These are phyloP conservation scores for Scopus umbretta DNA, from an alignment of 2,113 vertebrate genomes.

Conservation along the genomic window DNA sequence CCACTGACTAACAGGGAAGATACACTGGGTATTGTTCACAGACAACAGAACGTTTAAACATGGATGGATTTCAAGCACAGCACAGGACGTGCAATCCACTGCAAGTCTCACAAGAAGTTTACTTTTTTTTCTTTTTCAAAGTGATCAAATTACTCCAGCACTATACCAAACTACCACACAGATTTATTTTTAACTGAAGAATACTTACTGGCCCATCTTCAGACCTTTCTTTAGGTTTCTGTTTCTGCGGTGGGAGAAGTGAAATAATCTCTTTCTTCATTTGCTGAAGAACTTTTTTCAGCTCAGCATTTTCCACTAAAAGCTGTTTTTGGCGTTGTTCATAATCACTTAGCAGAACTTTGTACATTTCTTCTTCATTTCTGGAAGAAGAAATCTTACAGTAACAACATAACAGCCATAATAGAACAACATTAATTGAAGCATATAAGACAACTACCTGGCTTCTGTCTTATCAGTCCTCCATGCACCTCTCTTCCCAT, in stretches of 20 bases:
- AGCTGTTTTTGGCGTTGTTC: slow-evolving; percentile 86
- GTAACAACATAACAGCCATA: not conserved
- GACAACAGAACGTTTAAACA: not conserved
- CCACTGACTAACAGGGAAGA: not conserved
- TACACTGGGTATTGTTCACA: not conserved
- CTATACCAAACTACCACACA: not conserved
- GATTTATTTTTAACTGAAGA: not conserved
- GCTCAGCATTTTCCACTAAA: slow-evolving; percentile 90
- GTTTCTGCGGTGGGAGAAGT: slow-evolving; percentile 84
- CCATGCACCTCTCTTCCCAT: slow-evolving; percentile 95
- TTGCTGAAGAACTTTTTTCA: slow-evolving; percentile 95
- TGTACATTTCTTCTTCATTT: slow-evolving; percentile 95
- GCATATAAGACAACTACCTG: slow-evolving; percentile 56
- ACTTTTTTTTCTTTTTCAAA: not conserved
- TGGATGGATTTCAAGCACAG: not conserved
- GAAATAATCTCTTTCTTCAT: slow-evolving; percentile 97
- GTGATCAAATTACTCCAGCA: not conserved
- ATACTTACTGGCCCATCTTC: slow-evolving; percentile 83
- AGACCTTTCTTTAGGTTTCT: slow-evolving; percentile 71
- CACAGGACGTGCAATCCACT: not conserved
- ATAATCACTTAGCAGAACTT: slow-evolving; percentile 85
- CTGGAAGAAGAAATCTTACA: slow-evolving; percentile 68
- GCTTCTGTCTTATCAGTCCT: slow-evolving; percentile 85
- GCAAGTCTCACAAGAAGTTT: not conserved
- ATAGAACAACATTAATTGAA: too few species aligned